Base-by-base conservation (phyloP, 1,140 invertebrate species). In the Sitophilus oryzae region DNA sequence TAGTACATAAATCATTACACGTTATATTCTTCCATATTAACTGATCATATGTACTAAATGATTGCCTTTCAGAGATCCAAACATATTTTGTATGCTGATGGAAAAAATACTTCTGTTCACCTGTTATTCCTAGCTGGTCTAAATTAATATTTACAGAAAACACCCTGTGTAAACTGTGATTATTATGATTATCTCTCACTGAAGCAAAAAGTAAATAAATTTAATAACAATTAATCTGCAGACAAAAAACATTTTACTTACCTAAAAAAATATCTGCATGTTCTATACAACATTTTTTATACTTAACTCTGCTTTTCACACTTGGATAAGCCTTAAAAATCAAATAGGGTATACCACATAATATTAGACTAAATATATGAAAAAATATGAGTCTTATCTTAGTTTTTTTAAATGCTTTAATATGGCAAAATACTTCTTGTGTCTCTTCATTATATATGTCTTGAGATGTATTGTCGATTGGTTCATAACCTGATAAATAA, bases 61-160 rank as follows among this genome's bases (percentile, higher is more conserved):
- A 49, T 30, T 68, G 68, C 48, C 70, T 70, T 54, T 77, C 74
- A 38, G 71, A 67, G 6, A 74, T 56, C 78, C 77, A 79, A 42
- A 79, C 70, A 62, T 74, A 78, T 43, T 76, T 73, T 22, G 70
- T 77, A 59, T 76, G 74, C 64, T 77, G 74, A 66, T 76, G 76
- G 48, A 71, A 68, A 63, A 80, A 79, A 64, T 73, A 78, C 34
- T 74, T 71, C 20, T 78, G 38, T 23, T 60, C 55, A 56, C 71
- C 36, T 19, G 15, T 74, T 49, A 74, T 71, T 47, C 58, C 66
- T 52, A 73, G 69, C 52, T 70, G 68, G 2, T 73, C 71, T 22
- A 79, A 63, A 59, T 72, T 72, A 16, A 77, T 61, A 25, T 75
- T 72, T 15, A 73, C 63, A 57, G 72, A 73, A 43, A 68, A 52